Conservation (phyloP, 1,140 invertebrate species). For the roundworm (Caenorhabditis elegans) region WBcel235 BX284605.5:6317501-6318000, state of each 20-base stretch:
- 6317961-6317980: not conserved
- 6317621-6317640: no score
- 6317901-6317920: not conserved
- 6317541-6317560: no score
- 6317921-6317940: not conserved
- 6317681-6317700: no score
- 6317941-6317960: constrained; percentile 20
- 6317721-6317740: not conserved
- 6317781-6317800: not conserved
- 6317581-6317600: no score
- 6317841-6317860: not conserved
- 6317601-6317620: no score
- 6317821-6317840: not conserved
- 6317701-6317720: not conserved
- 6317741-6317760: constrained; percentile 11
- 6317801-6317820: no score
- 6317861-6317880: constrained; percentile 10
- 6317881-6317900: not conserved
- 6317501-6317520: no score
- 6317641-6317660: no score
- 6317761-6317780: not conserved
- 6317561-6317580: no score
- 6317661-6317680: not conserved
- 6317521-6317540: no score
- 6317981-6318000: not conserved